Percentiles rank a stretch among this genome's conserved stretches.
These are phyloP conservation scores for Dichetophora obliterata DNA, from an alignment of 2,888 invertebrate species.

Conservation along the genomic window DNA sequence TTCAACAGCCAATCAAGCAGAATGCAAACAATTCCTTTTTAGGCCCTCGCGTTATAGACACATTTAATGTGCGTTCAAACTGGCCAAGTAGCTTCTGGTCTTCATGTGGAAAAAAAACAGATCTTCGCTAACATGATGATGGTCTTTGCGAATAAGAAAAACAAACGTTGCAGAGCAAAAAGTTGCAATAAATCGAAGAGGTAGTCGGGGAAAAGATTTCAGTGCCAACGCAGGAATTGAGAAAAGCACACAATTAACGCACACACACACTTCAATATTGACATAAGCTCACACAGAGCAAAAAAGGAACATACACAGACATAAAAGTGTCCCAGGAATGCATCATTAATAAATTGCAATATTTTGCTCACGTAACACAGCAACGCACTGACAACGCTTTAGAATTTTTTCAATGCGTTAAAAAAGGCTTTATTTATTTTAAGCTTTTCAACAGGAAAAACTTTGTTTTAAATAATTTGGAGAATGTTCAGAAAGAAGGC, in stretches of 20 bases:
- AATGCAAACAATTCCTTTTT: constrained; percentile 40
- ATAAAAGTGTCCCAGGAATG: neutral
- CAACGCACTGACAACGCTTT: neutral
- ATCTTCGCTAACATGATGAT: neutral
- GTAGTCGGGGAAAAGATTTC: neutral
- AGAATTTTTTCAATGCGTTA: no score
- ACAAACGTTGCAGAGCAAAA: neutral
- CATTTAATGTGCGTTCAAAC: constrained; percentile 25
- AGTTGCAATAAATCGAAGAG: neutral
- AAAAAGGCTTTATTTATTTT: no score
- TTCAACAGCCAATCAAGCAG: constrained; percentile 26
- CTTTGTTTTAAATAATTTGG: no score
- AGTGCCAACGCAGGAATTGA: neutral
- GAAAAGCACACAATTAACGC: constrained; percentile 4
- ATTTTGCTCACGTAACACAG: constrained; percentile 28
- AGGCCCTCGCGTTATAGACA: constrained; percentile 8
- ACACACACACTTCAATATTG: neutral
- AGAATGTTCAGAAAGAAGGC: no score
- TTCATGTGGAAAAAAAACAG: neutral
- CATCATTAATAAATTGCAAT: constrained; percentile 30
- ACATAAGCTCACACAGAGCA: neutral
- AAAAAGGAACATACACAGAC: neutral
- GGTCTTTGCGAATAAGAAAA: neutral
- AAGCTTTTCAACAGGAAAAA: no score
- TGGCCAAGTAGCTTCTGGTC: constrained; percentile 31